Evolutionary conservation across 2,113 vertebrate species (phyloP).

Genomic region (Heterotilapia buettikoferi): DNA sequence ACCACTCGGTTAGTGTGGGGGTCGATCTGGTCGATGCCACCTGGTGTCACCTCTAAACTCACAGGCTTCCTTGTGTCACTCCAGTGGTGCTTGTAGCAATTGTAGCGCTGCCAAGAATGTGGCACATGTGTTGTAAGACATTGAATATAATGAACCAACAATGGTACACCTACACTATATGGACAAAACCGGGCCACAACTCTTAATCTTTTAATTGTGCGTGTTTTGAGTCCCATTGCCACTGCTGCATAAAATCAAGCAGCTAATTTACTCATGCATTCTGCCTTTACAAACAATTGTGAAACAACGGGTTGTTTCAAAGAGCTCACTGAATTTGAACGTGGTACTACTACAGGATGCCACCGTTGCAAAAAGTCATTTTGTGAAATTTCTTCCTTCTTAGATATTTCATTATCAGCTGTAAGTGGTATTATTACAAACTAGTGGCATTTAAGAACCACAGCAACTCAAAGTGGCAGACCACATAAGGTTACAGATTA

Average conservation of each 20-base stretch:
- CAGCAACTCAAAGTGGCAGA: not conserved
- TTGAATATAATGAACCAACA: not conserved
- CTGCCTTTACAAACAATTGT: not conserved
- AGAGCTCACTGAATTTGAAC: not conserved
- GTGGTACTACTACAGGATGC: rapidly evolving
- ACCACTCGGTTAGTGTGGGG: slow-evolving; percentile 87
- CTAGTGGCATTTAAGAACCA: not conserved
- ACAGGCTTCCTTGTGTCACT: slow-evolving; percentile 85
- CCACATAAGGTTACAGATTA: not conserved
- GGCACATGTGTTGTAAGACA: not conserved
- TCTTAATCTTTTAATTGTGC: not conserved
- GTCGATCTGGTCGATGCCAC: slow-evolving; percentile 95
- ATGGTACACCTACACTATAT: not conserved
- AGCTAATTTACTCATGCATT: not conserved
- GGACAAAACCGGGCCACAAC: not conserved
- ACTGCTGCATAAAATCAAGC: not conserved
- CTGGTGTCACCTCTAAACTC: slow-evolving; percentile 92
- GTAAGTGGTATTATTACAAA: not conserved
- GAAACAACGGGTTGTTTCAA: not conserved
- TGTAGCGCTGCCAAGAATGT: slow-evolving; percentile 78
- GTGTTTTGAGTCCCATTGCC: not conserved
- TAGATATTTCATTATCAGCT: not conserved
- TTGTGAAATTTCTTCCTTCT: not conserved
- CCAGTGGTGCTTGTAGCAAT: slow-evolving; percentile 99
- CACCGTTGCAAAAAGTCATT: not conserved